phyloP scores from a whole-genome alignment of 2,113 vertebrate species.

The Nematolebias whitei region DNA sequence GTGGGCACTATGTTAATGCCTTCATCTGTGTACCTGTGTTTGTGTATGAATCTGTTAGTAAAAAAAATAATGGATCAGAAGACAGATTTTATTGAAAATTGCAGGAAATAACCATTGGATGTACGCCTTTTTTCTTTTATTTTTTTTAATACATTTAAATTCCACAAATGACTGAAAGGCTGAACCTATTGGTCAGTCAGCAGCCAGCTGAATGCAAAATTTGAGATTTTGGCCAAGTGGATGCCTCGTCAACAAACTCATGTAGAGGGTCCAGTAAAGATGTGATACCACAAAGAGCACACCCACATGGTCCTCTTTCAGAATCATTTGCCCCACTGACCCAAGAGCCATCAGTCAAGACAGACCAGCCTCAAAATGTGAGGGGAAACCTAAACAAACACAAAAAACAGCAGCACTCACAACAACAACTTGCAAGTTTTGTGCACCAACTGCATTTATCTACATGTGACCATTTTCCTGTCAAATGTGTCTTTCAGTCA shows the following conservation, averaged over 20 bases:
- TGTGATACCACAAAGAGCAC: slow-evolving; percentile 44
- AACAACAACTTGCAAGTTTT: slow-evolving; percentile 15
- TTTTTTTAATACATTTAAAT: too few species aligned
- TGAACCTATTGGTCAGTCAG: neutral
- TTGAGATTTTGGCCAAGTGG: neutral
- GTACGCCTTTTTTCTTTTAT: too few species aligned
- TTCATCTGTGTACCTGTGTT: too few species aligned
- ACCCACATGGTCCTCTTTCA: slow-evolving; percentile 44
- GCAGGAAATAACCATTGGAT: too few species aligned
- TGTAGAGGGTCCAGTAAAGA: slow-evolving; percentile 42
- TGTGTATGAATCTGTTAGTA: too few species aligned
- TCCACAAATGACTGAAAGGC: neutral
- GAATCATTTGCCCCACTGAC: slow-evolving; percentile 4
- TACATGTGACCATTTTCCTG: neutral
- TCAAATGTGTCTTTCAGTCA: neutral
- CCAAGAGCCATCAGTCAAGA: slow-evolving; percentile 15
- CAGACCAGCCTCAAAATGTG: slow-evolving; percentile 48
- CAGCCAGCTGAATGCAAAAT: neutral
- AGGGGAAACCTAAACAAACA: slow-evolving; percentile 5
- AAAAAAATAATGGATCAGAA: too few species aligned
- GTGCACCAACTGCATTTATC: neutral
- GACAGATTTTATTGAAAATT: too few species aligned
- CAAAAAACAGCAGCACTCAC: slow-evolving; percentile 14
- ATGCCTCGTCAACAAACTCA: slow-evolving; percentile 29
- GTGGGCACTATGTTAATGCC: too few species aligned